Percentiles rank a stretch among this genome's conserved stretches.
Conservation (phyloP, 2,797 vertebrate species). For the Artibeus lituratus region DNA sequence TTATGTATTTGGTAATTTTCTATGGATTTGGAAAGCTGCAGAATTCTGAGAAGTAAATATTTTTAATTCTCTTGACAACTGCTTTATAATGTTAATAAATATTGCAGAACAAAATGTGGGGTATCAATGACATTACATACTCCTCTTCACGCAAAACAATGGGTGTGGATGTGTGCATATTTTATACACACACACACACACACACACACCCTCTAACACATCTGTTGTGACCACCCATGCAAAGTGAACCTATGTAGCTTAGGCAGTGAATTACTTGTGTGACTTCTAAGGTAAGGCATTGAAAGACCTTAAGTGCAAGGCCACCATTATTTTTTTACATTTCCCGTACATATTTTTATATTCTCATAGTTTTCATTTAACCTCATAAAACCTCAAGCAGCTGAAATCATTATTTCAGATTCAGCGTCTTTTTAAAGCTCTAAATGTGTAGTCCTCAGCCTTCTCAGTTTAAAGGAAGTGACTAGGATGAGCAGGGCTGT, state of each 20-base stretch:
- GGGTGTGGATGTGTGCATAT: background rate
- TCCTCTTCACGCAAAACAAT: background rate
- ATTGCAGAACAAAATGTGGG: background rate
- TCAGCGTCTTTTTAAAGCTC: constrained; percentile 6
- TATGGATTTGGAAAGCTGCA: background rate
- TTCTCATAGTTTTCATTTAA: constrained; percentile 1
- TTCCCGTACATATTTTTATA: background rate
- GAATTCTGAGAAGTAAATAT: constrained; percentile 19
- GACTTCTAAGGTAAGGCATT: constrained; percentile 8
- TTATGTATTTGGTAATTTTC: background rate
- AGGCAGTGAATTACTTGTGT: constrained; percentile 5
- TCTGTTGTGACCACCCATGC: background rate
- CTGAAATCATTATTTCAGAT: constrained; percentile 29
- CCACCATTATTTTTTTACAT: background rate
- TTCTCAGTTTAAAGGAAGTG: constrained; percentile 30
- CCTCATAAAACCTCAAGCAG: constrained; percentile 9
- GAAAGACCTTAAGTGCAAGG: constrained; percentile 23
- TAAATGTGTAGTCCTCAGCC: background rate
- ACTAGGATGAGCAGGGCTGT: background rate
- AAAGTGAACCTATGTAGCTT: background rate
- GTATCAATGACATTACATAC: background rate
- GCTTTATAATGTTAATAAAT: constrained; percentile 34
- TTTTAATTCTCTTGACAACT: constrained; percentile 28
- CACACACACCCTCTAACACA: background rate
- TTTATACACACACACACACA: background rate